Evolutionary conservation across 2,888 invertebrate species (phyloP).

Genomic region (Andricus curvator): DNA sequence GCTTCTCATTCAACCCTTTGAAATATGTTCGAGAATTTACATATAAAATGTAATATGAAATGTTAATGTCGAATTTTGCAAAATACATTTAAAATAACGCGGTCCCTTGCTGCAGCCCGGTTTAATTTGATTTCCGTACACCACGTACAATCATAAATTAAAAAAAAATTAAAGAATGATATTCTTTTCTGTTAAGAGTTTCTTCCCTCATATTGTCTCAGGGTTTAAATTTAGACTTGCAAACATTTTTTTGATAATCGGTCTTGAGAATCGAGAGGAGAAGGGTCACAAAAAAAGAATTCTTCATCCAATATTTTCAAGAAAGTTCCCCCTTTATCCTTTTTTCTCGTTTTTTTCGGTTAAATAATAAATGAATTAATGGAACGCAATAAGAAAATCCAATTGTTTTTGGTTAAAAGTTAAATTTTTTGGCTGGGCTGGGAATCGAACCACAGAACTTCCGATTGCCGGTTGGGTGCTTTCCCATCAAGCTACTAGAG

Average conservation of each 20-base stretch:
- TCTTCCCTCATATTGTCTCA: not conserved
- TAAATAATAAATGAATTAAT: too few relatives aligned
- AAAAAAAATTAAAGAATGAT: not conserved
- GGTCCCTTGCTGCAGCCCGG: not conserved
- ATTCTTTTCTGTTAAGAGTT: not conserved
- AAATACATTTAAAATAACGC: constrained; percentile 18
- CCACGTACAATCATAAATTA: not conserved
- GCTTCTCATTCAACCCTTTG: constrained; percentile 21
- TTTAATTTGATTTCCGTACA: not conserved
- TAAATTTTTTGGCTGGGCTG: too few relatives aligned
- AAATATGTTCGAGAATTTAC: constrained; percentile 20
- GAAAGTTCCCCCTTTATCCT: too few relatives aligned
- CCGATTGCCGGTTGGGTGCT: too few relatives aligned
- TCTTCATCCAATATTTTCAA: too few relatives aligned
- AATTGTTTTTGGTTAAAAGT: too few relatives aligned
- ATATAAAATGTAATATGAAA: constrained; percentile 32
- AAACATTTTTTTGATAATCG: not conserved
- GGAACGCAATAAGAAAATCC: too few relatives aligned
- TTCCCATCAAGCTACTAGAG: too few relatives aligned
- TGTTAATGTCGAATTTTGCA: constrained; percentile 18
- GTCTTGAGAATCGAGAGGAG: not conserved
- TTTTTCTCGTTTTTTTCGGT: too few relatives aligned
- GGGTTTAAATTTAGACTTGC: not conserved
- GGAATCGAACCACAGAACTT: too few relatives aligned
- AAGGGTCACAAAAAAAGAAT: too few relatives aligned